These are phyloP conservation scores for Myotis planiceps DNA, from an alignment of 2,797 vertebrate genomes.

Conservation along the genomic window DNA sequence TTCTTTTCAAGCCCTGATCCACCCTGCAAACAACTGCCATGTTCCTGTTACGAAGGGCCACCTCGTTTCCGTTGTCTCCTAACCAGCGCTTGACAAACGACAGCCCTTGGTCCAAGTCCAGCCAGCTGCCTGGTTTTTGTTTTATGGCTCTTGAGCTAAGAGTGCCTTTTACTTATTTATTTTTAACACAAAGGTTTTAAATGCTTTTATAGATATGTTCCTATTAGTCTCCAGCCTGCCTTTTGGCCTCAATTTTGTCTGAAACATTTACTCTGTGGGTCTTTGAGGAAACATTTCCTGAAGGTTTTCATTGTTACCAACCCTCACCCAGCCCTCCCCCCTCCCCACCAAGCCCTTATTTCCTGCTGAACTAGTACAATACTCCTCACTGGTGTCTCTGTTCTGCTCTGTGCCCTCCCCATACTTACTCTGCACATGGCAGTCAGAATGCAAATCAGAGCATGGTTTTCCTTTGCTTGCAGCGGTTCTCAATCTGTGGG, in stretches of 20 bases:
- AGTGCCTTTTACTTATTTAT: background rate
- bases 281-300: slow-evolving; percentile 6
- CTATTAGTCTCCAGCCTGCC: background rate
- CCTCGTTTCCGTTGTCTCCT: background rate
- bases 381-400: background rate
- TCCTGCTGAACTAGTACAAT: background rate
- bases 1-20: background rate
- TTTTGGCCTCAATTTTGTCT: background rate
- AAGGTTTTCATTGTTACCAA: background rate
- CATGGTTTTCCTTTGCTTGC: background rate
- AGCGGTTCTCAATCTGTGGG: no score
- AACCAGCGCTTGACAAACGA: background rate
- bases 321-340: background rate
- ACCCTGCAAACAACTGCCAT: accelerated
- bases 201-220: background rate
- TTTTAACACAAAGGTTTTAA: slow-evolving; percentile 2
- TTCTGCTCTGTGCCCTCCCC: background rate
- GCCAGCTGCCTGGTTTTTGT: background rate
- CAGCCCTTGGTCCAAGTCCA: background rate
- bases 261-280: background rate
- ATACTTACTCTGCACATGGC: background rate
- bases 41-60: background rate
- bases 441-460: background rate
- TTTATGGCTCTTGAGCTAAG: background rate
- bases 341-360: background rate